Percentiles rank a stretch among this genome's conserved stretches.
Evolutionary conservation across 2,113 vertebrate genomes (phyloP).

Genomic region (Rissa tridactyla): DNA sequence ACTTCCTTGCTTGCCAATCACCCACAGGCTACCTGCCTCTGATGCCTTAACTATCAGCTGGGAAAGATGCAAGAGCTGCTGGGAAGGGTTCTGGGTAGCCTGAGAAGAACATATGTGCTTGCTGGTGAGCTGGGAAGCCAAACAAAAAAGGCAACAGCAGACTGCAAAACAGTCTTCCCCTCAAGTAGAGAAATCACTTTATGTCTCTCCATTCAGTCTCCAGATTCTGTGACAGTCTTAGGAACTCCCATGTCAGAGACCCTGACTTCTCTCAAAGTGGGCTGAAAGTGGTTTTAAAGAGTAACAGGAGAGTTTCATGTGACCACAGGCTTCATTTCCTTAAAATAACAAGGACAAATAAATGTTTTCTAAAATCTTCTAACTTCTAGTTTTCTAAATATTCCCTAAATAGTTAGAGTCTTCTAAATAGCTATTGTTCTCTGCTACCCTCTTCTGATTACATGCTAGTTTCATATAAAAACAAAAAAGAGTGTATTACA

Average conservation of each 20-base stretch:
- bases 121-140: neutral
- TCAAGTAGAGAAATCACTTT: neutral
- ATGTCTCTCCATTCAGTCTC: neutral
- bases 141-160: neutral
- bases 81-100: neutral
- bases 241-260: neutral
- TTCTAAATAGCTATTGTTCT: neutral
- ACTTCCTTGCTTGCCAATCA: neutral
- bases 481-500: neutral
- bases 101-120: neutral
- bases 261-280: neutral
- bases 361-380: neutral
- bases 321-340: neutral
- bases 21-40: neutral
- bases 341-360: neutral
- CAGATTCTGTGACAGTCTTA: neutral
- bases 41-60: neutral
- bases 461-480: fast-evolving
- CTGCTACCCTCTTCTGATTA: neutral
- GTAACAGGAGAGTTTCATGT: neutral
- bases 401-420: neutral
- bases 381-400: neutral
- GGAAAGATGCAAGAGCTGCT: neutral
- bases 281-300: neutral
- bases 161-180: neutral